These are phyloP conservation scores for Daphoenositta chrysoptera DNA, from an alignment of 2,113 vertebrate species.

Conservation along the genomic window DNA sequence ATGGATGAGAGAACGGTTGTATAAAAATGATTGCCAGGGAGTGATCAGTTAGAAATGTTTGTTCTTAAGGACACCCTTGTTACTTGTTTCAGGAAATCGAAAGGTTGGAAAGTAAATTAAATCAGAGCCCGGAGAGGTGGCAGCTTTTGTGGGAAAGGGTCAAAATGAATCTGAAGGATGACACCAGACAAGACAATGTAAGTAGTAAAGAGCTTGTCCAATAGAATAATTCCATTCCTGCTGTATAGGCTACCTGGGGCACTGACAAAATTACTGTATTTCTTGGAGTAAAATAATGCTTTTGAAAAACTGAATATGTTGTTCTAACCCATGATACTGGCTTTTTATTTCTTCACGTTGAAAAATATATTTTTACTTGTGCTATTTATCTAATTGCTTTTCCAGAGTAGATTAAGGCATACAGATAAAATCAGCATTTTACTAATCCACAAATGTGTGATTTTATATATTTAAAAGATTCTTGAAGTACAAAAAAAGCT, in stretches of 20 bases:
- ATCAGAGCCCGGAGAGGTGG: conserved; percentile 89
- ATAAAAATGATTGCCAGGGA: neutral
- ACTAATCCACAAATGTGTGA: neutral
- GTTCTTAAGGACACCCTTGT: conserved; percentile 5
- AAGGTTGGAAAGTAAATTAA: conserved; percentile 87
- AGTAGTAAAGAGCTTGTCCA: conserved; percentile 33
- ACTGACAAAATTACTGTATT: neutral
- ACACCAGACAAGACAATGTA: conserved; percentile 85
- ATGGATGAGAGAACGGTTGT: neutral
- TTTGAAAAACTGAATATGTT: neutral
- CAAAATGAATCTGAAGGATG: conserved; percentile 85
- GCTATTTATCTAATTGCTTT: neutral
- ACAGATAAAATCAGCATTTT: neutral
- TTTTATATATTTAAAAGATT: neutral
- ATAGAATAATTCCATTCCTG: neutral
- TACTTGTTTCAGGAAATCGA: conserved; percentile 86
- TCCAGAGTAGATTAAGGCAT: neutral
- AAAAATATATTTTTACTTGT: neutral
- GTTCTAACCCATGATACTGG: neutral
- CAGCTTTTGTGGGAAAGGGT: conserved; percentile 89
- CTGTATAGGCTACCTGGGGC: neutral
- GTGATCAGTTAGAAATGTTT: neutral
- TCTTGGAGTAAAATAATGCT: conserved; percentile 4
- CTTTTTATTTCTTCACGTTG: neutral
- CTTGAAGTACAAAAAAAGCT: neutral